Conservation (phyloP, 2,888 invertebrate genomes). For the Acrocyrtus sp. region DNA sequence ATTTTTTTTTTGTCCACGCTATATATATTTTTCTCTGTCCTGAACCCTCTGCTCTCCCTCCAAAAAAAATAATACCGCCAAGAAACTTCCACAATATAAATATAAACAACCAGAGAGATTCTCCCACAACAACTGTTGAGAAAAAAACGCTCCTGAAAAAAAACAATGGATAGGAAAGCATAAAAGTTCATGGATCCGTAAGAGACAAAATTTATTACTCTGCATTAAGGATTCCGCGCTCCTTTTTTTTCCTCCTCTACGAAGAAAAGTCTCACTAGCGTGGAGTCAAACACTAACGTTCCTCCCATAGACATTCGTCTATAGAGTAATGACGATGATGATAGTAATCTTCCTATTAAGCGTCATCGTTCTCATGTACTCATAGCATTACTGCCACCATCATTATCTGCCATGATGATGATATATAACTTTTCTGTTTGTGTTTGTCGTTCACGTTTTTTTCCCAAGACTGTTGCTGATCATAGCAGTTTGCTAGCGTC, state of each 20-base stretch:
- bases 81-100: neutral
- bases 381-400: neutral
- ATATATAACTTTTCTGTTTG: neutral
- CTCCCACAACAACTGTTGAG: neutral
- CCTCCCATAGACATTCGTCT: neutral
- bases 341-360: neutral
- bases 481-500: too few relatives aligned
- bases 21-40: too few relatives aligned
- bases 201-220: conserved; percentile 47
- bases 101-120: neutral
- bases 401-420: neutral
- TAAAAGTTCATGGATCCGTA: conserved; percentile 52
- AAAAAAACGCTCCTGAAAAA: too few relatives aligned
- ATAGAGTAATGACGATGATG: neutral
- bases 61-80: neutral
- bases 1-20: neutral
- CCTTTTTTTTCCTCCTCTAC: neutral
- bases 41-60: neutral
- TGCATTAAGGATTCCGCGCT: conserved; percentile 41
- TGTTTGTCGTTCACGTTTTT: too few relatives aligned
- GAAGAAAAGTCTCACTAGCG: too few relatives aligned
- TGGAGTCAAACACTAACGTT: too few relatives aligned
- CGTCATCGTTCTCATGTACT: neutral
- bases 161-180: conserved; percentile 42
- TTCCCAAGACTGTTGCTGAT: too few relatives aligned